A percentile compares a stretch with the other conserved stretches of the same genome.
phyloP scores from a whole-genome alignment of 2,888 invertebrate genomes.

The Chymomyza procnemis region DNA sequence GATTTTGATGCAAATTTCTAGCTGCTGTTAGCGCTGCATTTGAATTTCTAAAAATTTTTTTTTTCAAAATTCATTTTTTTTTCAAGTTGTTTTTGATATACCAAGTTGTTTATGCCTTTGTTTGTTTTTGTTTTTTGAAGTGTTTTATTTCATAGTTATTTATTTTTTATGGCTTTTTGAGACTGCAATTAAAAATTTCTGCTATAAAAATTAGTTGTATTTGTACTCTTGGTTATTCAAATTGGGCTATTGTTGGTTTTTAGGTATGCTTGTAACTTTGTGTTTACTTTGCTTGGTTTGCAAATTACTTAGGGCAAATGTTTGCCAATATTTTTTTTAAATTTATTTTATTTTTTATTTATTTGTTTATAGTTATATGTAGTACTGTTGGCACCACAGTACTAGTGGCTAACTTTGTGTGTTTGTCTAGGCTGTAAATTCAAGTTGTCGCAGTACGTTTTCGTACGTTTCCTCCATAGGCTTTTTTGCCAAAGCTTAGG shows the following conservation, averaged over 20 bases:
- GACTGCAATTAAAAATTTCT: constrained; percentile 77
- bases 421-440: background rate
- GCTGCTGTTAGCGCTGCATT: constrained; percentile 11
- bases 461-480: constrained; percentile 8
- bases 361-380: constrained; percentile 12
- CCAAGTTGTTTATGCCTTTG: constrained; percentile 55
- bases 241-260: constrained; percentile 77
- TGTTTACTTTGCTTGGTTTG: constrained; percentile 45
- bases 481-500: too few relatives aligned
- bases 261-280: constrained; percentile 68
- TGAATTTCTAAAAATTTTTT: constrained; percentile 26
- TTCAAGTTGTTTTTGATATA: constrained; percentile 42
- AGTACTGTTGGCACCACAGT: constrained; percentile 20
- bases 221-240: constrained; percentile 79
- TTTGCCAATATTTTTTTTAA: background rate
- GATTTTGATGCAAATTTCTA: constrained; percentile 42
- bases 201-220: constrained; percentile 78
- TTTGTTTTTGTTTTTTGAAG: constrained; percentile 30
- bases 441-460: background rate
- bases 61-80: constrained; percentile 19
- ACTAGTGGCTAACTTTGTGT: background rate
- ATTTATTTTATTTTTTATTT: constrained; percentile 17
- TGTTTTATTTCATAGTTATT: constrained; percentile 39
- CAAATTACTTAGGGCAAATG: constrained; percentile 32
- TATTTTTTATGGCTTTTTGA: constrained; percentile 65